Evolutionary conservation across 2,797 vertebrate species (phyloP).

Genomic region (Eospalax fontanierii): DNA sequence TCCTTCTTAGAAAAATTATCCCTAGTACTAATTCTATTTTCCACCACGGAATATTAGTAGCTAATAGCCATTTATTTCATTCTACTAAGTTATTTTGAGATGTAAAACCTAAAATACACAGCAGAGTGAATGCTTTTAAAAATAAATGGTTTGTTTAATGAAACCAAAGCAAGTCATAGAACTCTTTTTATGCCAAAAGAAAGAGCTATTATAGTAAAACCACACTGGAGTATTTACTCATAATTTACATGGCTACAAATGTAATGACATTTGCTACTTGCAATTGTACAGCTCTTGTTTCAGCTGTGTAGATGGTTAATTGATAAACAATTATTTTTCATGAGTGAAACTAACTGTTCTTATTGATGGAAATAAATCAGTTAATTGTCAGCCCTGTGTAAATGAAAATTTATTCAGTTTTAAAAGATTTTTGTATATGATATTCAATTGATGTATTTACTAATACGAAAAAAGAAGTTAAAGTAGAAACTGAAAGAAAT

Average conservation of each 20-base stretch:
- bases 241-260: conserved; percentile 14
- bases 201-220: conserved; percentile 19
- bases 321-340: conserved; percentile 25
- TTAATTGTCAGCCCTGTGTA: neutral
- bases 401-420: neutral
- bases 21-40: conserved; percentile 64
- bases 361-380: neutral
- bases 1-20: neutral
- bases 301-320: neutral
- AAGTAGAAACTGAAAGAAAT: conserved; percentile 13
- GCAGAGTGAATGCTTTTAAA: conserved; percentile 75
- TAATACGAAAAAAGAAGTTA: neutral
- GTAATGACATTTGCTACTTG: neutral
- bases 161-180: neutral
- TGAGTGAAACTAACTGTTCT: neutral
- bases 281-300: neutral
- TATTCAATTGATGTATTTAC: neutral
- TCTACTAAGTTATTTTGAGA: conserved; percentile 65
- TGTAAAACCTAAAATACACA: conserved; percentile 63
- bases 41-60: conserved; percentile 22
- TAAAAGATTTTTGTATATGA: neutral
- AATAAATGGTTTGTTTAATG: conserved; percentile 70
- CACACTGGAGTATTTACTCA: neutral
- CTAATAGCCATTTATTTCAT: conserved; percentile 12
- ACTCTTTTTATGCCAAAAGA: conserved; percentile 4